phyloP scores from a whole-genome alignment of 2,797 vertebrate species.

The Poliocrania exsul region DNA sequence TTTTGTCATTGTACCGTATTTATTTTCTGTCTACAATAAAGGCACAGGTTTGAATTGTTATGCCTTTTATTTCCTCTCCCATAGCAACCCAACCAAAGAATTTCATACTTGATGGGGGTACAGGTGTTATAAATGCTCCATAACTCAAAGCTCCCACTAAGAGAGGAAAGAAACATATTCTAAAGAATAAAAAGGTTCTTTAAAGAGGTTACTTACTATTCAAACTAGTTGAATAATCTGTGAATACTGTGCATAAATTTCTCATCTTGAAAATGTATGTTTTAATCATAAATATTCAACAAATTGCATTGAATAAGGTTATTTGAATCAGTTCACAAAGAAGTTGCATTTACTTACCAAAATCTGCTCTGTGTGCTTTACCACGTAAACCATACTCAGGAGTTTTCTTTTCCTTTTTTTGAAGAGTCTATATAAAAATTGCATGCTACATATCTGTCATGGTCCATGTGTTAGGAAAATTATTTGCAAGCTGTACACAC shows the following conservation, averaged over 20 bases:
- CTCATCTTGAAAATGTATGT: neutral
- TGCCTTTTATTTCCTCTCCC: neutral
- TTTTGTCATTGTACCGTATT: neutral
- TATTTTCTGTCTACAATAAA: neutral
- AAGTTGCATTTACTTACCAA: neutral
- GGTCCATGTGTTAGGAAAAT: neutral
- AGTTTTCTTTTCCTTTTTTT: neutral
- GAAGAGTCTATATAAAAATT: neutral
- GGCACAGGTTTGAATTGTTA: neutral
- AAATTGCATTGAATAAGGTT: neutral
- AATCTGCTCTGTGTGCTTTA: neutral
- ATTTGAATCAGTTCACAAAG: neutral
- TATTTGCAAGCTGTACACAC: neutral
- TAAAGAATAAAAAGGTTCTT: neutral
- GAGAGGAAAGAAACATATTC: neutral
- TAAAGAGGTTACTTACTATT: neutral
- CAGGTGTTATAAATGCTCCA: neutral
- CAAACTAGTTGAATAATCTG: neutral
- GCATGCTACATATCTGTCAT: neutral
- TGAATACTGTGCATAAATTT: neutral
- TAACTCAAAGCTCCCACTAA: neutral
- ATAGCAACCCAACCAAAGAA: neutral
- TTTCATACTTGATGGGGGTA: neutral
- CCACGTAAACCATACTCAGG: neutral
- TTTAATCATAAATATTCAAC: neutral